Conservation (phyloP, 2,113 vertebrate species). For the Dendrocopos noguchii region DNA sequence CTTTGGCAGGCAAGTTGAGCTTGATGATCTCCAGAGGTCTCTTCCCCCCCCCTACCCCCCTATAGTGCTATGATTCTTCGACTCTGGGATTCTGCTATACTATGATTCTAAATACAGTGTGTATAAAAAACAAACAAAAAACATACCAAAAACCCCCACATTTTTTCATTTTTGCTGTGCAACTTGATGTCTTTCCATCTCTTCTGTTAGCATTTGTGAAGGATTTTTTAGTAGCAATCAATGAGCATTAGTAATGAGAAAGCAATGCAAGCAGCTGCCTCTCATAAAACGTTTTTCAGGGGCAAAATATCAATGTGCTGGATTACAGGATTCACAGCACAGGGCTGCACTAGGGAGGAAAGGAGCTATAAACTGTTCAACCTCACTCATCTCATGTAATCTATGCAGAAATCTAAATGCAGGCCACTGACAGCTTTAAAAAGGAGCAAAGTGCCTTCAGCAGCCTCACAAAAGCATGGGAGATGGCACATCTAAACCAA, state of each 20-base stretch:
- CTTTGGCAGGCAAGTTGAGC: too few species aligned
- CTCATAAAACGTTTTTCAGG: conserved; percentile 19
- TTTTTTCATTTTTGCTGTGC: conserved; percentile 7
- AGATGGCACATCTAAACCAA: conserved; percentile 21
- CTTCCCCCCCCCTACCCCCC: too few species aligned
- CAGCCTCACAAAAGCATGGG: background rate
- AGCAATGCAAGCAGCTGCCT: conserved; percentile 8
- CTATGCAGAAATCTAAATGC: conserved; percentile 30
- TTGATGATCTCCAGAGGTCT: too few species aligned
- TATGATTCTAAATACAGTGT: background rate
- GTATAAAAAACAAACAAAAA: background rate
- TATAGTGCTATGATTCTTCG: too few species aligned
- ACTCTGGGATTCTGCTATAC: too few species aligned
- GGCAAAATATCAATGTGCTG: conserved; percentile 7
- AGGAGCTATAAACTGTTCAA: conserved; percentile 28
- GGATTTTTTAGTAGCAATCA: conserved; percentile 42
- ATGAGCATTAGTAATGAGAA: background rate
- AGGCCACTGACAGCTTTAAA: conserved; percentile 47
- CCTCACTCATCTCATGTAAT: background rate
- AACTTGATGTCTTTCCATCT: background rate
- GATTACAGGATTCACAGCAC: background rate
- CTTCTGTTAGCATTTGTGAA: conserved; percentile 9
- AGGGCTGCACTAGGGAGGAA: background rate
- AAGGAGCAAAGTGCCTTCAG: conserved; percentile 40
- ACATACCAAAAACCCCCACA: conserved; percentile 1